A percentile compares a stretch with the other conserved stretches of the same genome.
phyloP scores from a whole-genome alignment of 2,888 invertebrate species.

The Lasioglossum villosulum region DNA sequence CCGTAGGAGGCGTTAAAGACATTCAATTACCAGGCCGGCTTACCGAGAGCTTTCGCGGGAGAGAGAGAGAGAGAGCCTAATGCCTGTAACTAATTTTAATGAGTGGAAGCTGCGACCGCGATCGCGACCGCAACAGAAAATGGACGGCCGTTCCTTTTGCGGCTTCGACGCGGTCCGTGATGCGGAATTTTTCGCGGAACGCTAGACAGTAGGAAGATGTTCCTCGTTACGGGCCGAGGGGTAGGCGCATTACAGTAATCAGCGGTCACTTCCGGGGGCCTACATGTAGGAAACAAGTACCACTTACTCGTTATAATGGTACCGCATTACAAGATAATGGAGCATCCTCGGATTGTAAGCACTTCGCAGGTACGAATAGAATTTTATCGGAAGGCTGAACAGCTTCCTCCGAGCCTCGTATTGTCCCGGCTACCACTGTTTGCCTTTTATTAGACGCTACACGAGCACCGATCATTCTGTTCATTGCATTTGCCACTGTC shows the following conservation, averaged over 20 bases:
- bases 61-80: constrained; percentile 35
- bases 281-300: constrained; percentile 75
- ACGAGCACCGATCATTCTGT: not conserved
- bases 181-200: constrained; percentile 69
- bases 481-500: not conserved
- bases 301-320: constrained; percentile 80
- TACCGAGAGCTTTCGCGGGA: constrained; percentile 56
- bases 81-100: constrained; percentile 64
- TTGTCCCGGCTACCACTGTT: not conserved
- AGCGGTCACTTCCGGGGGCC: constrained; percentile 74
- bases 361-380: constrained; percentile 67
- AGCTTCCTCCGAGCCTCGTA: constrained; percentile 30
- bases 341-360: constrained; percentile 72
- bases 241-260: constrained; percentile 77
- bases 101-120: constrained; percentile 36
- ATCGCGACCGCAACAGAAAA: constrained; percentile 42
- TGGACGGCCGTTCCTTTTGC: constrained; percentile 53
- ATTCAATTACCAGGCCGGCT: constrained; percentile 68
- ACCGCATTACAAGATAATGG: constrained; percentile 80
- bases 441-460: not conserved
- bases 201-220: constrained; percentile 76
- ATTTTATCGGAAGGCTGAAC: constrained; percentile 59
- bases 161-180: constrained; percentile 44
- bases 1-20: constrained; percentile 63
- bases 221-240: constrained; percentile 71